Percentiles rank a stretch among this genome's conserved stretches.
Evolutionary conservation across 2,888 invertebrate genomes (phyloP).

Genomic region (Euclidia mi): DNA sequence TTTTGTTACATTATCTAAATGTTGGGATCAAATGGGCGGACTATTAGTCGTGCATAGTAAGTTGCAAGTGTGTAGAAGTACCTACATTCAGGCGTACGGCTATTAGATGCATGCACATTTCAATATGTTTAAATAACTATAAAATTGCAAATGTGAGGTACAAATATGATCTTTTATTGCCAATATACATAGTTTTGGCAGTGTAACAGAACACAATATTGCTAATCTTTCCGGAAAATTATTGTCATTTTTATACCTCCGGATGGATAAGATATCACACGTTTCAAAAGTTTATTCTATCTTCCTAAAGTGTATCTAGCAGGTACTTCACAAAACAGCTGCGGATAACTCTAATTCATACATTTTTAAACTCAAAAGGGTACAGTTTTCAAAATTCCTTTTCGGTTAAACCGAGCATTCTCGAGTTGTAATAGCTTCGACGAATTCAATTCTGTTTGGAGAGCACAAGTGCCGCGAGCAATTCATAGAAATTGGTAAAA

Average conservation of each 20-base stretch:
- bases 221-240: too few species aligned
- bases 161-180: too few species aligned
- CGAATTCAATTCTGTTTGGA: constrained; percentile 47
- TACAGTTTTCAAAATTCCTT: constrained; percentile 36
- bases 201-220: too few species aligned
- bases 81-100: too few species aligned
- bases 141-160: too few species aligned
- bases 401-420: constrained; percentile 37
- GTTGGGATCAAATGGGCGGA: too few species aligned
- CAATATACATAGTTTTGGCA: too few species aligned
- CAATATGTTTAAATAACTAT: too few species aligned
- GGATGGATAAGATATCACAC: constrained; percentile 1
- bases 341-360: constrained; percentile 22
- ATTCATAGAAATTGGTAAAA: constrained; percentile 40
- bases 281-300: constrained; percentile 15
- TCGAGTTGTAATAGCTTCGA: constrained; percentile 31
- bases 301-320: constrained; percentile 13
- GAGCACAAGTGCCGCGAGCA: constrained; percentile 32
- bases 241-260: not conserved
- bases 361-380: constrained; percentile 44
- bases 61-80: too few species aligned
- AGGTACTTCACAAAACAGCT: constrained; percentile 14
- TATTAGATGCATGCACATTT: too few species aligned
- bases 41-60: too few species aligned
- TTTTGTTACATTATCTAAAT: too few species aligned